These are phyloP conservation scores for Ridgeia piscesae DNA, from an alignment of 1,140 invertebrate genomes.

Conservation along the genomic window DNA sequence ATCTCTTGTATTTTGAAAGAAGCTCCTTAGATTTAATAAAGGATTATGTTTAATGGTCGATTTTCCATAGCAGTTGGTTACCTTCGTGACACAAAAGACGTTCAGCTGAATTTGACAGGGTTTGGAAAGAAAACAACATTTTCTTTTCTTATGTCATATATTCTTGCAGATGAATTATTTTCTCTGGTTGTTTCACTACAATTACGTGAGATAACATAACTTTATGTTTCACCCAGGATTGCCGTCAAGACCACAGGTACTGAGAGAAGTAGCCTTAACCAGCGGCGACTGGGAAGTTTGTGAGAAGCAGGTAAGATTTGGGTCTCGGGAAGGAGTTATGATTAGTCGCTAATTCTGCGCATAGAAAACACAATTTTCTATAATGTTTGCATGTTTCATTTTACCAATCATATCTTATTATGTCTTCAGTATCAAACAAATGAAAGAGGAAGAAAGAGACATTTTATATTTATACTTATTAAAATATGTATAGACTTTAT, in stretches of 20 bases:
- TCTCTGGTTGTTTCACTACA: not conserved
- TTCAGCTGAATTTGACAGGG: not conserved
- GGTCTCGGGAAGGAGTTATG: not conserved
- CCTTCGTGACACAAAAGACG: too few relatives aligned
- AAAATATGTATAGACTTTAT: too few relatives aligned
- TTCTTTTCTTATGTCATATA: not conserved
- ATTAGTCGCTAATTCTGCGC: not conserved
- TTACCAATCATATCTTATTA: not conserved
- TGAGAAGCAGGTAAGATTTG: conserved; percentile 35
- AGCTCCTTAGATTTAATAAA: too few relatives aligned
- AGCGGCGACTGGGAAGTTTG: conserved; percentile 59
- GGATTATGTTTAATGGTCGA: too few relatives aligned
- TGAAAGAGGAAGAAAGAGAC: too few relatives aligned
- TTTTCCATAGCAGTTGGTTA: too few relatives aligned
- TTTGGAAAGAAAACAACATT: not conserved
- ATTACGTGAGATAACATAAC: not conserved
- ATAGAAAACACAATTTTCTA: too few relatives aligned
- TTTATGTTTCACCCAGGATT: conserved; percentile 23
- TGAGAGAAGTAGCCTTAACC: conserved; percentile 42
- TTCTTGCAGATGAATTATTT: not conserved
- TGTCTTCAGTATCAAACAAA: not conserved
- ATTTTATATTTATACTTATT: too few relatives aligned
- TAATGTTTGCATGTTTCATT: not conserved
- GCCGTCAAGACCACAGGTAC: conserved; percentile 34
- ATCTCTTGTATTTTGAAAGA: too few relatives aligned